These are phyloP conservation scores for Sycophaga agraensis DNA, from an alignment of 1,140 invertebrate species.

Conservation along the genomic window DNA sequence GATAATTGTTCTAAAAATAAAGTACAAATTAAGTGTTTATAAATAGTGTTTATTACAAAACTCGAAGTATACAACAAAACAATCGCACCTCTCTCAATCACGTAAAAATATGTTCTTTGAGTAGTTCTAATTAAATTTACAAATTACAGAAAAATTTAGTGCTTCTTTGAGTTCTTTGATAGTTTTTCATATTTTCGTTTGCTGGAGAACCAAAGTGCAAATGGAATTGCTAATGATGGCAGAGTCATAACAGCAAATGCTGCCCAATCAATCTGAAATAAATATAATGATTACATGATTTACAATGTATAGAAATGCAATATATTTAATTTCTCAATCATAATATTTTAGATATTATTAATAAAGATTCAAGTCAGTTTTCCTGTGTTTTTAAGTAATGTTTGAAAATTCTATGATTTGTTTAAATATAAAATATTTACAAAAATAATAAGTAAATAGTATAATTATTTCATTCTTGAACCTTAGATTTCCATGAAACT, in stretches of 20 bases:
- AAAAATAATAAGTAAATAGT: no score
- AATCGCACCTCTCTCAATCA: constrained; percentile 46
- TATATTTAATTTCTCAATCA: no score
- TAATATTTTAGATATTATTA: no score
- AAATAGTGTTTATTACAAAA: constrained; percentile 54
- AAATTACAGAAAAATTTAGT: constrained; percentile 39
- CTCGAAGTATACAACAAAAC: constrained; percentile 39
- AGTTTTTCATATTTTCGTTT: constrained; percentile 92
- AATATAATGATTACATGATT: no score
- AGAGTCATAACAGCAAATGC: constrained; percentile 96
- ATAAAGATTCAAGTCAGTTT: no score
- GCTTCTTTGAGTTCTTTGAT: constrained; percentile 49
- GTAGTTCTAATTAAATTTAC: constrained; percentile 30
- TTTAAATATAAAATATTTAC: no score
- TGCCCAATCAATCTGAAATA: constrained; percentile 84
- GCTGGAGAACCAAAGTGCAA: constrained; percentile 90
- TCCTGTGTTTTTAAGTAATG: no score
- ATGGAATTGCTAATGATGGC: constrained; percentile 91
- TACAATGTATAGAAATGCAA: no score
- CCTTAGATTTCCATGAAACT: no score
- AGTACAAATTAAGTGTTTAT: constrained; percentile 34
- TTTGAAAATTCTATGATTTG: no score
- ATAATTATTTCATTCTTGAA: no score
- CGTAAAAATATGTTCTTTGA: constrained; percentile 34
- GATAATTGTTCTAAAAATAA: constrained; percentile 29